Evolutionary conservation across 2,888 invertebrate genomes (phyloP), one percentile per base, ranked within the genome.

Genomic region (Ectemnius cavifrons): DNA sequence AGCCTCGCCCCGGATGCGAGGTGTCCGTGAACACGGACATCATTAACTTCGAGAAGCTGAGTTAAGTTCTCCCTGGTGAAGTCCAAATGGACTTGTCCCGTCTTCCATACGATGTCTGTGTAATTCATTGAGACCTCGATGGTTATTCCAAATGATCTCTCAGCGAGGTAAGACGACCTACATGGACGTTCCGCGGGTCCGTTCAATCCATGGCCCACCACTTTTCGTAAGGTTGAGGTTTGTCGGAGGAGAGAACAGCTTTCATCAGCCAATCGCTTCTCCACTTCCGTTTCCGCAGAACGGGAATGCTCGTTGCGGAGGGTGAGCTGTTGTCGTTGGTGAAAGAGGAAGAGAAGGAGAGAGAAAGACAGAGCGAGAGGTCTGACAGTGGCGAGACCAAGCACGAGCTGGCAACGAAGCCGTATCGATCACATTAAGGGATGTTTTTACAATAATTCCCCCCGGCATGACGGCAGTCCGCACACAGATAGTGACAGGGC

Each of bases 391-490:
- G 20, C 56, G 56, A 45, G 49, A 63, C 45, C 37, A 23, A 16
- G 64, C 58, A 18, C 77, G 59, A 64, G 59, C 65, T 59, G 76
- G 64, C 81, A 72, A 78, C 82, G 77, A 85, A 84, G 83, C 80
- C 82, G 78, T 84, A 87, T 86, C 84, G 88, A 89, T 85, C 86
- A 84, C 84, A 86, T 87, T 86, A 84, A 85, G 85, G 86, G 85
- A 89, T 88, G 88, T 87, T 89, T 88, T 89, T 88, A 82, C 85
- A 87, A 88, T 88, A 87, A 89, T 88, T 89, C 84, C 84, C 77
- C 77, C 75, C 73, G 69, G 74, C 81, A 64, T 77, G 75, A 71
- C 71, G 72, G 58, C 46, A 58, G 75, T 63, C 68, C 73, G 69
- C 73, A 63, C 73, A 73, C 75, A 79, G 70, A 67, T 66, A 52